Evolutionary conservation across 2,888 invertebrate genomes (phyloP).

Genomic region (Athalia cordata): DNA sequence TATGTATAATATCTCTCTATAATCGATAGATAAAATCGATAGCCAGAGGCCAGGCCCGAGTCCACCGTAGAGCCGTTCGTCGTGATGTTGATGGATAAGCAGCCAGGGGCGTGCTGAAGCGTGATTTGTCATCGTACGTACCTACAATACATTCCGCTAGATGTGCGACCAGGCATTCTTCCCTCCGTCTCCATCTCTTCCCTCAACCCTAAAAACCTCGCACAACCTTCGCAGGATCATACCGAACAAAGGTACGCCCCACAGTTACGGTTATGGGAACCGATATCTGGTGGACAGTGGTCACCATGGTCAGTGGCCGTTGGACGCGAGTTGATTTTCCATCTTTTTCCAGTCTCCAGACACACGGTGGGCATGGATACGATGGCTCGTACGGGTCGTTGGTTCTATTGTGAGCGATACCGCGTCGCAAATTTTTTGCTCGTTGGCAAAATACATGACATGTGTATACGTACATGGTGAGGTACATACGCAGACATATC

Average conservation of each 20-base stretch:
- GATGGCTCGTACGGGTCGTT: constrained; percentile 27
- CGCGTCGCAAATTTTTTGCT: constrained; percentile 38
- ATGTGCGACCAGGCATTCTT: constrained; percentile 22
- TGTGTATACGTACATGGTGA: constrained; percentile 7
- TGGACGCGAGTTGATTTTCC: constrained; percentile 19
- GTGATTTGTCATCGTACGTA: constrained; percentile 63
- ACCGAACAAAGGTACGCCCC: constrained; percentile 44
- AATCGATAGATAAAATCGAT: constrained; percentile 40
- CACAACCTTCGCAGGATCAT: constrained; percentile 17
- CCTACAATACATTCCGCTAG: constrained; percentile 55
- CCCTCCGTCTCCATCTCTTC: constrained; percentile 8
- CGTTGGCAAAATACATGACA: constrained; percentile 33
- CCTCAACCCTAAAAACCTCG: neutral
- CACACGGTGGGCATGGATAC: neutral
- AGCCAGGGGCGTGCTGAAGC: constrained; percentile 55
- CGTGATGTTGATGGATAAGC: constrained; percentile 64
- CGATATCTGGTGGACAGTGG: constrained; percentile 43
- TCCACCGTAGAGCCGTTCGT: constrained; percentile 35
- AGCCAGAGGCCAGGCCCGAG: constrained; percentile 23
- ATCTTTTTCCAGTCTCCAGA: neutral
- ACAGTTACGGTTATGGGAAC: constrained; percentile 45
- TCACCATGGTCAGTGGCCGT: neutral
- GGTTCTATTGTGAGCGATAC: constrained; percentile 43
- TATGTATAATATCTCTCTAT: constrained; percentile 25
- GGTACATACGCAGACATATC: too few relatives aligned